A percentile compares a stretch with the other conserved stretches of the same genome.
Conservation (phyloP, 2,113 vertebrate species). For the Trichechus manatus region DNA sequence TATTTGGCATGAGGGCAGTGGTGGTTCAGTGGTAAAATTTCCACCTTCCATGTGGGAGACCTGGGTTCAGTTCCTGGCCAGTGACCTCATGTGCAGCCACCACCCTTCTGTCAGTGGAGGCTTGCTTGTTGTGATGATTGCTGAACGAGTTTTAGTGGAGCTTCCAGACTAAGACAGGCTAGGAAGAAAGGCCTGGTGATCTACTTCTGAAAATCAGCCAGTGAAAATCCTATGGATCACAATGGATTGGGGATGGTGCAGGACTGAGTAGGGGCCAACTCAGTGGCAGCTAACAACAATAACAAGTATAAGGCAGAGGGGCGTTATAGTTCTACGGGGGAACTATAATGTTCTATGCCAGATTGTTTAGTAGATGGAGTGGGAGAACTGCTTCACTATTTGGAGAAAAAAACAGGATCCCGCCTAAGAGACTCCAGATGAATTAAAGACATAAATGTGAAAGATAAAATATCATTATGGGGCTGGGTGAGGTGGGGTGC, state of each 20-base stretch:
- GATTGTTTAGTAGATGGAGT: not conserved
- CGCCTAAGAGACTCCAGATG: not conserved
- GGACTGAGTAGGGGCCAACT: not conserved
- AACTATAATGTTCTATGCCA: not conserved
- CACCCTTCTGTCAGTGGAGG: not conserved
- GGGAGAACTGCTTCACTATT: not conserved
- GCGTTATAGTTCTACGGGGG: not conserved
- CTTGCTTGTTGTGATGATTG: not conserved
- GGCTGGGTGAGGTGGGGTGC: not conserved
- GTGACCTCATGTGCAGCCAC: not conserved
- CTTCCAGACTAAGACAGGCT: not conserved
- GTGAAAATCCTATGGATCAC: not conserved
- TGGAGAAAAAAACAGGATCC: not conserved
- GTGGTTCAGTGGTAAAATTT: not conserved
- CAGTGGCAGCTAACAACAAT: not conserved
- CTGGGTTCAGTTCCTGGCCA: not conserved
- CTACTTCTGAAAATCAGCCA: not conserved
- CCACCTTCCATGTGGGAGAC: not conserved
- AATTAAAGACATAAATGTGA: constrained; percentile 7
- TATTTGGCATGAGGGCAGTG: no score
- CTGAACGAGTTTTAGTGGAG: not conserved
- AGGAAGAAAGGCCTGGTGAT: not conserved
- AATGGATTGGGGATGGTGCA: not conserved
- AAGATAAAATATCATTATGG: not conserved
- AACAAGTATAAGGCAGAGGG: not conserved